These are phyloP conservation scores for Leptopterna dolabrata DNA, from an alignment of 2,888 invertebrate species.

Conservation along the genomic window DNA sequence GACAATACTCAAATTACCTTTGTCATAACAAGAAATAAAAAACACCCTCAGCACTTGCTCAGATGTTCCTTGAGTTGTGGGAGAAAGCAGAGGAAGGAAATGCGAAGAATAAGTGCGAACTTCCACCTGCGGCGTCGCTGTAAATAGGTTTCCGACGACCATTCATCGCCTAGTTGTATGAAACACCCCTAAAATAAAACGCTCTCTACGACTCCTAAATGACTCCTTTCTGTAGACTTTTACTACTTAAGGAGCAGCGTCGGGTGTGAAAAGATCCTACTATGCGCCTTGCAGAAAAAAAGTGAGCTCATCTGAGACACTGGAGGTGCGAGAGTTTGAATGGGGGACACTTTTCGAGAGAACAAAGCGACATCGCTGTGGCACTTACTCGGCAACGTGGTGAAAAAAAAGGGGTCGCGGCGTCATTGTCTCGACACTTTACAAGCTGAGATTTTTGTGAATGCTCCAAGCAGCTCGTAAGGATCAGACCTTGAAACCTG, in stretches of 20 bases:
- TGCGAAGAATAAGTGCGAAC: too few species aligned
- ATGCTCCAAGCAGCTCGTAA: not conserved
- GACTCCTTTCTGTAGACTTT: not conserved
- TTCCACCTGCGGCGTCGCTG: too few species aligned
- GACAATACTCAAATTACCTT: too few species aligned
- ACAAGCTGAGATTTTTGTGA: not conserved
- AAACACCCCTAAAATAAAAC: not conserved
- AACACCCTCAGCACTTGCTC: too few species aligned
- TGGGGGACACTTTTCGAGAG: not conserved
- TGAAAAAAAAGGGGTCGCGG: not conserved
- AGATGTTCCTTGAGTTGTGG: too few species aligned
- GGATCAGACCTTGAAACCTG: not conserved
- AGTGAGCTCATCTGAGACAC: not conserved
- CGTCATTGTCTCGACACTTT: not conserved
- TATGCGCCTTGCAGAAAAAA: not conserved
- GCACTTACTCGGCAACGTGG: not conserved
- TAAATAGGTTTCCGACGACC: too few species aligned
- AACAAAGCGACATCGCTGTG: not conserved
- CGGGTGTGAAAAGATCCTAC: not conserved
- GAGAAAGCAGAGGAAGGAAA: too few species aligned
- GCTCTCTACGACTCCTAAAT: not conserved
- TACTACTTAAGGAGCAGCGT: not conserved
- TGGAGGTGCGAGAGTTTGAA: not conserved
- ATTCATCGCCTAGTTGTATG: too few species aligned
- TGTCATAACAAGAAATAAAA: too few species aligned